Base-by-base conservation (phyloP, 2,113 vertebrate genomes). In the Microcebus murinus region DNA sequence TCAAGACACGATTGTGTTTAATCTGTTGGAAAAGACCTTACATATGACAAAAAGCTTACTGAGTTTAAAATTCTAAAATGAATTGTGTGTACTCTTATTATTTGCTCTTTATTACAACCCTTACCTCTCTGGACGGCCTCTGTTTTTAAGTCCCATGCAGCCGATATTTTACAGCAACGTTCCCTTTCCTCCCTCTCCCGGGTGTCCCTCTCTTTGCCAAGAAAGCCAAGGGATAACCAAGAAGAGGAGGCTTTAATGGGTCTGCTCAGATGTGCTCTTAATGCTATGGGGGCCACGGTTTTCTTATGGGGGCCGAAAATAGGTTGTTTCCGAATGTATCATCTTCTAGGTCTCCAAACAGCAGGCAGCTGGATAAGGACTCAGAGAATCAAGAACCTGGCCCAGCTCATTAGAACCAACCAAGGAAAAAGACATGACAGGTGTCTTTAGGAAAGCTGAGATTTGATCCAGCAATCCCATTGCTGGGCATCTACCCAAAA, bases 1-100 rank as follows among this genome's bases (percentile, higher is more conserved):
- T 93, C 65, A 89, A 61, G 27, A 70, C 23, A 82, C 23, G 61
- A 36, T 74, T 57, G 39, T 87, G n/a, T 82, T 90, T 93, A 91
- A 83, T 79, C 17, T 68, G 34, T 11, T 13, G 29, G 68, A 76
- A n/a, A 65, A 74, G 17, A 31, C 4, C 15, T 95, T 80, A 34
- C 18, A n/a, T 42, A 31, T 17, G 18, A 82, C 36, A 14, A 68
- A 71, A 85, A 65, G n/a, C 10, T 48, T 42, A 83, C 36, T 65
- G 36, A 15, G 34, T 89, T 93, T 67, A 80, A 70, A 82, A 84
- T 76, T 63, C 17, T 59, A 87, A 88, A 97, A 91, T 50, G 6
- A 70, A 81, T n/a, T 73, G 6, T 12, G 1, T 63, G 8, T 63
- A 14, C 1, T 55, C 5, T 57, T 42, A 68, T 31, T 92, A 8